These are phyloP conservation scores for Mactromeris polynyma DNA, from an alignment of 2,888 invertebrate species.

Conservation along the genomic window DNA sequence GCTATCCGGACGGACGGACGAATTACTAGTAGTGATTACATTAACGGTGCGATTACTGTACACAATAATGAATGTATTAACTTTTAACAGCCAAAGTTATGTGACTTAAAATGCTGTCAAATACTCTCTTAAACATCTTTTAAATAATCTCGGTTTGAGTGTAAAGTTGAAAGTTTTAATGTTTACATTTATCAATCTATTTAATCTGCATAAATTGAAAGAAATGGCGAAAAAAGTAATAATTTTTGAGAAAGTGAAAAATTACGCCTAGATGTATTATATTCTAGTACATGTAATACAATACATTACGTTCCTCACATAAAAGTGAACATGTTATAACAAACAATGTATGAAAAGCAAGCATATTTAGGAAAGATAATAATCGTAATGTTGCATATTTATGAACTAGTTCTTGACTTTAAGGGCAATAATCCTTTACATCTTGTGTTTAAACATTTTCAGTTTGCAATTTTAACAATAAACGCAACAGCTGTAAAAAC, in stretches of 20 bases:
- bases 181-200: background rate
- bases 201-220: background rate
- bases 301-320: background rate
- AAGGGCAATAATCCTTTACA: background rate
- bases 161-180: background rate
- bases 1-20: too few species aligned
- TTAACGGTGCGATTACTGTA: too few species aligned
- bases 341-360: background rate
- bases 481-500: background rate
- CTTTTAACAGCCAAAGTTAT: too few species aligned
- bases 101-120: too few species aligned
- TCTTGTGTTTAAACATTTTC: background rate
- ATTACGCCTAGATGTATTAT: background rate
- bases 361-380: background rate
- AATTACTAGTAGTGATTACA: too few species aligned
- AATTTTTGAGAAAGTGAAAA: background rate
- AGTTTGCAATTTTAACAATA: background rate
- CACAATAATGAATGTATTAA: too few species aligned
- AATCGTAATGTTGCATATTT: conserved; percentile 4
- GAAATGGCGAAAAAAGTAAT: background rate
- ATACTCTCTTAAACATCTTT: too few species aligned
- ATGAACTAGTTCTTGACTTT: background rate
- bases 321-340: background rate
- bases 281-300: background rate
- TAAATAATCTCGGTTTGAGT: too few species aligned